Conservation (phyloP, 2,113 vertebrate species). For the Macroglossus sobrinus region DNA sequence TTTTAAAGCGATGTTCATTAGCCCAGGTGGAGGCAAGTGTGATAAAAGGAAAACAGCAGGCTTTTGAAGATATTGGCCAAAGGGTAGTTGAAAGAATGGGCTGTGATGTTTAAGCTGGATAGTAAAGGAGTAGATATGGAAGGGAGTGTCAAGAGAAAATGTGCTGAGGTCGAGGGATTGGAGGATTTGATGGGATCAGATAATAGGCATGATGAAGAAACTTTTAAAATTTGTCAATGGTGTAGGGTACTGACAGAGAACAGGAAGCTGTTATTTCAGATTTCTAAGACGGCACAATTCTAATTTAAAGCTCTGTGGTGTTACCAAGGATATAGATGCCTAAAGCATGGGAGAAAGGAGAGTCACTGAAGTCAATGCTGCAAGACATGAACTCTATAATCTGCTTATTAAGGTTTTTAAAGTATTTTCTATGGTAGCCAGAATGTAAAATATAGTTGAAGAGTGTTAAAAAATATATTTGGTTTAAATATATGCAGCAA, state of each 20-base stretch:
- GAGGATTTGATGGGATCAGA: background rate
- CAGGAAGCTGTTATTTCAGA: background rate
- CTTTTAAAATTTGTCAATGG: background rate
- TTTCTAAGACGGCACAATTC: background rate
- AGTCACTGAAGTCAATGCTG: background rate
- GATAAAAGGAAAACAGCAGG: constrained; percentile 15
- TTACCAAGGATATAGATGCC: background rate
- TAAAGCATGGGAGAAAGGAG: background rate
- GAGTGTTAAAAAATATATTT: background rate
- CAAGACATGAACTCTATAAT: background rate
- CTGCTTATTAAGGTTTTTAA: background rate
- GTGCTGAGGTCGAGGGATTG: background rate
- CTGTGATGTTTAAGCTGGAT: background rate
- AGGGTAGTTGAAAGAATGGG: background rate
- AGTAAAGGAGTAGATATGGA: background rate
- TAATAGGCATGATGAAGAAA: background rate
- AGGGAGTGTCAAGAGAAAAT: background rate
- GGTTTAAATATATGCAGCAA: background rate
- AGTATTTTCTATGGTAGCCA: background rate
- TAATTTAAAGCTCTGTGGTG: background rate
- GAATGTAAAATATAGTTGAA: background rate
- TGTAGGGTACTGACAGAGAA: background rate
- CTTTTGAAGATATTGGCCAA: background rate
- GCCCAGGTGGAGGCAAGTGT: background rate
- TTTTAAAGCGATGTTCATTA: background rate